Evolutionary conservation across 2,888 invertebrate species (phyloP), one percentile per base, ranked within the genome.

Genomic region (Urechis unicinctus): DNA sequence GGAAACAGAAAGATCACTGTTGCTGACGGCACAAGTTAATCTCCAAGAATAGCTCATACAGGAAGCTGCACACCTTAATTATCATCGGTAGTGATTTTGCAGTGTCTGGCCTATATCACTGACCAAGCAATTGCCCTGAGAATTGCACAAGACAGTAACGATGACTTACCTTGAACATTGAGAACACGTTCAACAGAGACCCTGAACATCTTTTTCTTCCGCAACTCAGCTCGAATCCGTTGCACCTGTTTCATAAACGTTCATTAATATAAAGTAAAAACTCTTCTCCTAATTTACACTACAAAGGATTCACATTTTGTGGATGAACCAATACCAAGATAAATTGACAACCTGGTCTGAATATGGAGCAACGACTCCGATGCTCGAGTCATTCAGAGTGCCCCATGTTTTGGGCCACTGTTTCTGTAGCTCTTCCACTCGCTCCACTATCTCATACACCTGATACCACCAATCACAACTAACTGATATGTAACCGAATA

Each of bases 281-380:
- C n/a, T n/a, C n/a, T n/a, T n/a, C n/a, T n/a, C n/a, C n/a, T n/a
- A n/a, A n/a, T n/a, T n/a, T n/a, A n/a, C n/a, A n/a, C n/a, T n/a
- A n/a, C n/a, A n/a, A n/a, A n/a, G n/a, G n/a, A n/a, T n/a, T n/a
- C n/a, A n/a, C n/a, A n/a, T 36, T 9, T 17, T 36, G 36, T 36
- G 9, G 9, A 17, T 36, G 36, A 17, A 17, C 36, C 17, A 36
- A 9, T 36, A 13, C 36, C 36, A 13, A 36, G 36, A 36, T 36
- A 36, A 36, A 36, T 36, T 17, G 36, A 36, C 9, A 55, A 75
- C 84, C 80, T 91, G 91, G 78, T 90, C 90, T 0, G 87, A 84
- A 74, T 90, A 91, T 1, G 89, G 89, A 0, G 88, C 86, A 76
- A 91, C 85, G n/a, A 91, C 87, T 1, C 90, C 89, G 59, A 91